Base-by-base conservation (phyloP, 2,888 invertebrate species). In the Drosophila acutilabella region DNA sequence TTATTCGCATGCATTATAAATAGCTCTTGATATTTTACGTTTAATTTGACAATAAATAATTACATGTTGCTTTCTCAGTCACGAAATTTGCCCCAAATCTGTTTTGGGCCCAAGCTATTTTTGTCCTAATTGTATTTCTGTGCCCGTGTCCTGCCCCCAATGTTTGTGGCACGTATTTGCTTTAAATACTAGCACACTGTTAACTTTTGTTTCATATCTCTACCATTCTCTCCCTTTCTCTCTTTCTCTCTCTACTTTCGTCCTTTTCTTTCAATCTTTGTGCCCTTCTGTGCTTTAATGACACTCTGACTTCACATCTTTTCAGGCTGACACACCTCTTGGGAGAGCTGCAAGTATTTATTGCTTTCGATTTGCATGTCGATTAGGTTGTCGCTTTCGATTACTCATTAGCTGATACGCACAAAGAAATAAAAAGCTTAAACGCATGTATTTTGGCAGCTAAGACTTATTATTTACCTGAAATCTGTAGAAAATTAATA, bases 1-100 rank as follows among this genome's bases (percentile, higher is more conserved):
- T 81, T 68, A 75, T 73, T 51, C 47, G 54, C 67, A 53, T 66
- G 66, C 69, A 67, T 74, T 67, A 70, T 59, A 69, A 68, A 71
- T 54, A 67, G 67, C 84, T 75, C 84, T 81, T 78, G 73, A 83
- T 72, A 70, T 87, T 76, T 83, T 67, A 67, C 70, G 76, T 84
- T 81, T 81, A 76, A 87, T 87, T 81, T 76, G 84, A 67, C 73
- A 81, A 78, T 84, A 82, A 87, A 81, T 84, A 78, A 81, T 81
- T 80, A 67, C 67, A 77, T 71, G 59, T 36, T 30, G 56, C 45
- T 67, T 42, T 26, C n/a, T 16, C 62, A 60, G 64, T 71, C 67
- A 67, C 68, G 68, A 50, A 45, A 56, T 60, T 26, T 23, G 13
- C 36, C 4, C 52, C 48, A 60, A 61, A 58, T 51, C 44, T 54